Evolutionary conservation across 2,888 invertebrate genomes (phyloP).

Genomic region (Cataglyphis rosenhaueri): DNA sequence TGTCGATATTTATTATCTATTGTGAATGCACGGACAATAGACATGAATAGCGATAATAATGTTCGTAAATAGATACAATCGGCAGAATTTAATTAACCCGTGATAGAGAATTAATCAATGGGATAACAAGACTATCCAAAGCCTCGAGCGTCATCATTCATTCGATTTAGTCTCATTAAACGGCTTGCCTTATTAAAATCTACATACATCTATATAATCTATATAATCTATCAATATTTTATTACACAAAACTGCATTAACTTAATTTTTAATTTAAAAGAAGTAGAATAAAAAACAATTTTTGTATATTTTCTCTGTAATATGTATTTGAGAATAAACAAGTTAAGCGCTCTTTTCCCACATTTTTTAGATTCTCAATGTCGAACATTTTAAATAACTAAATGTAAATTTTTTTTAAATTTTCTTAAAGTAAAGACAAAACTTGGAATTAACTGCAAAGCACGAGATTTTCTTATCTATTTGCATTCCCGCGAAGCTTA

Average conservation of each 20-base stretch:
- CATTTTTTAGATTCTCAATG: neutral
- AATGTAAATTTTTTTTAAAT: conserved; percentile 8
- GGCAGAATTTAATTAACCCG: conserved; percentile 37
- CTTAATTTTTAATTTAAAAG: neutral
- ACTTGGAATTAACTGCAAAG: neutral
- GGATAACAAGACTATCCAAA: conserved; percentile 32
- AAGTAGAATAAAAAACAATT: neutral
- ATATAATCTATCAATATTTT: neutral
- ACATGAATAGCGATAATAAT: conserved; percentile 33
- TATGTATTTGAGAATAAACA: neutral
- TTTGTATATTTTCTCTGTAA: neutral
- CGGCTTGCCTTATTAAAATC: conserved; percentile 21
- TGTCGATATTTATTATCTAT: conserved; percentile 25
- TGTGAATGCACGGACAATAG: conserved; percentile 20
- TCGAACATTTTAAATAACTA: neutral
- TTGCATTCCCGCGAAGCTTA: neutral
- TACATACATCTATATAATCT: neutral
- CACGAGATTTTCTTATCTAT: conserved; percentile 6
- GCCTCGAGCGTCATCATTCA: conserved; percentile 27
- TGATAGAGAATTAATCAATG: conserved; percentile 40
- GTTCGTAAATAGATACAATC: conserved; percentile 25
- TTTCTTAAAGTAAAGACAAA: neutral
- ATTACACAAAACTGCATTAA: neutral
- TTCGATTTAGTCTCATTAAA: conserved; percentile 20
- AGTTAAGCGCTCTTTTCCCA: neutral